phyloP scores from a whole-genome alignment of 2,797 vertebrate genomes.

The Takifugu rubripes region DNA sequence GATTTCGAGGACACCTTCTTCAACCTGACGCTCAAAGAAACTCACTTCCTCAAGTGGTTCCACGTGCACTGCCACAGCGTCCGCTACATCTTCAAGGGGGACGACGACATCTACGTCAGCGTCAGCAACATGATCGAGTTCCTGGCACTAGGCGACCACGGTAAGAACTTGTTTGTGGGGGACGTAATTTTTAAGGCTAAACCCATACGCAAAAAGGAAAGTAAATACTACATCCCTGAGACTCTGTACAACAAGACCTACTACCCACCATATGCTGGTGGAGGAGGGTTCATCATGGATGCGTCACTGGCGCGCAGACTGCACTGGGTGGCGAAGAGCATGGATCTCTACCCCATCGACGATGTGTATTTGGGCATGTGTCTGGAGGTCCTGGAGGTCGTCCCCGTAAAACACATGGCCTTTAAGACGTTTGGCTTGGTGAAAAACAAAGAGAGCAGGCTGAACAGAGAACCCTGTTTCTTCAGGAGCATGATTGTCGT shows the following conservation, averaged over 20 bases:
- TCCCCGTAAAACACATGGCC: slow-evolving; percentile 82
- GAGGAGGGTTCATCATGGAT: slow-evolving; percentile 92
- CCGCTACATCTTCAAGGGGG: slow-evolving; percentile 90
- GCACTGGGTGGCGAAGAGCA: slow-evolving; percentile 72
- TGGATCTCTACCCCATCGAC: slow-evolving; percentile 93
- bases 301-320: slow-evolving; percentile 81
- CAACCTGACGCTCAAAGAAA: slow-evolving; percentile 97
- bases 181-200: slow-evolving; percentile 86
- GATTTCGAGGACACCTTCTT: slow-evolving; percentile 95
- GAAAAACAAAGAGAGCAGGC: slow-evolving; percentile 86
- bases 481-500: slow-evolving; percentile 92
- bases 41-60: slow-evolving; percentile 97
- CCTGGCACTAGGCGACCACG: slow-evolving; percentile 68
- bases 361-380: slow-evolving; percentile 98
- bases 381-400: slow-evolving; percentile 84
- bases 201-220: slow-evolving; percentile 89
- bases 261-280: slow-evolving; percentile 93
- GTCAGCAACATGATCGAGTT: slow-evolving; percentile 89
- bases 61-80: slow-evolving; percentile 82
- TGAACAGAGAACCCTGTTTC: slow-evolving; percentile 95
- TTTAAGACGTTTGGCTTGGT: slow-evolving; percentile 96
- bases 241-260: slow-evolving; percentile 81
- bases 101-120: slow-evolving; percentile 91
- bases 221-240: slow-evolving; percentile 91
- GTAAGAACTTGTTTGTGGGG: slow-evolving; percentile 83